Evolutionary conservation across 2,888 invertebrate genomes (phyloP).

Genomic region (Trichacis sp.): DNA sequence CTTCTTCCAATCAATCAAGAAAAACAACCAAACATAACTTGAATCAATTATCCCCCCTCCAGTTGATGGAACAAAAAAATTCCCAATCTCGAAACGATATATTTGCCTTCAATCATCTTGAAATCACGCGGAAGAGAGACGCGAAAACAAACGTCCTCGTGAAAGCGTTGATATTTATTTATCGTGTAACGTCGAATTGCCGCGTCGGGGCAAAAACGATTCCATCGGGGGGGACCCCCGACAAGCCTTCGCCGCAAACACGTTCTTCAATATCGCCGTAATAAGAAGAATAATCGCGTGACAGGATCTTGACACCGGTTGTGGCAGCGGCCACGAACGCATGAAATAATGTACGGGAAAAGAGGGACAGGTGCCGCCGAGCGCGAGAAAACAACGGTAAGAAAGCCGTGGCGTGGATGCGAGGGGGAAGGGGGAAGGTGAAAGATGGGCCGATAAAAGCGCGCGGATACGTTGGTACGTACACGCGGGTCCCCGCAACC

Average conservation of each 20-base stretch:
- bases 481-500: conserved; percentile 5
- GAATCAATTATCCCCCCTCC: too few relatives aligned
- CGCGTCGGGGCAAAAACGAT: conserved; percentile 12
- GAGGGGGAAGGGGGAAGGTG: conserved; percentile 7
- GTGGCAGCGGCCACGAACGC: conserved; percentile 18
- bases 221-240: conserved; percentile 6
- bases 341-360: conserved; percentile 38
- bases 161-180: not conserved
- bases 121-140: too few relatives aligned
- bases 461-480: conserved; percentile 4
- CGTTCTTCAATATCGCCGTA: conserved; percentile 39
- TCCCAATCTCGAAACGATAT: too few relatives aligned
- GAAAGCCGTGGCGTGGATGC: not conserved
- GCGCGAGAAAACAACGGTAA: not conserved
- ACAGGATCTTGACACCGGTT: conserved; percentile 42
- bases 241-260: conserved; percentile 22
- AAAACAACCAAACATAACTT: too few relatives aligned
- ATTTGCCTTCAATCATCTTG: too few relatives aligned
- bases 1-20: too few relatives aligned
- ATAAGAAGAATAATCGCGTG: conserved; percentile 40
- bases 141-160: not conserved
- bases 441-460: conserved; percentile 28
- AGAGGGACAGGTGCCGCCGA: conserved; percentile 32
- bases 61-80: too few relatives aligned
- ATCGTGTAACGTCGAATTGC: conserved; percentile 10